Percentiles rank a stretch among this genome's conserved stretches.
Conservation (phyloP, 2,888 invertebrate species). For the Cremastinae sp. region DNA sequence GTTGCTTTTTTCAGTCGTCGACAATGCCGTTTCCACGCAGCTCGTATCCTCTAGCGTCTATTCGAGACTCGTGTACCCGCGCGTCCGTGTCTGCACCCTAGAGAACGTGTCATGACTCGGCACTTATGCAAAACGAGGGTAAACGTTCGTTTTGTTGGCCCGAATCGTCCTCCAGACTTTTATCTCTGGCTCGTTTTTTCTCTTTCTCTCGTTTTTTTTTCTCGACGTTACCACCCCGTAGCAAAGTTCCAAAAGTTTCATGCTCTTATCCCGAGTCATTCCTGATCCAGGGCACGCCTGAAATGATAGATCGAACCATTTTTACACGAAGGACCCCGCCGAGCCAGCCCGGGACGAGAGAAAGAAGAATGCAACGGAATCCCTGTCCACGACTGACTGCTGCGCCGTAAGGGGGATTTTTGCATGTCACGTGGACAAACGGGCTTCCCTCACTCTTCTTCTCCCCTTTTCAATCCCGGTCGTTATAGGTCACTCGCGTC, state of each 20-base stretch:
- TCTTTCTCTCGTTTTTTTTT: slow-evolving; percentile 5
- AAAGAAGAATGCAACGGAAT: slow-evolving; percentile 32
- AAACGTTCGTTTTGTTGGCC: slow-evolving; percentile 78
- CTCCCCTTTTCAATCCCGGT: slow-evolving; percentile 70
- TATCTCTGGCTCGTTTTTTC: slow-evolving; percentile 6
- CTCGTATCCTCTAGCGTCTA: not conserved
- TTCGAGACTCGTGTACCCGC: no score
- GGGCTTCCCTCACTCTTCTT: slow-evolving; percentile 64
- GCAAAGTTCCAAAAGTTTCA: slow-evolving; percentile 17
- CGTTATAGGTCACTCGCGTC: slow-evolving; percentile 72
- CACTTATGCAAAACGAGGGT: slow-evolving; percentile 77
- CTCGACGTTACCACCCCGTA: slow-evolving; percentile 25
- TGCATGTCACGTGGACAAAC: slow-evolving; percentile 80
- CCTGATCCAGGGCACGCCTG: slow-evolving; percentile 67
- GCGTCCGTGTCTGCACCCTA: not conserved
- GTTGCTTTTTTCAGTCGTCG: slow-evolving; percentile 8
- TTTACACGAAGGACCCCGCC: slow-evolving; percentile 27
- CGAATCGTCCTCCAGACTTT: slow-evolving; percentile 56
- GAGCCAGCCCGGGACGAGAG: slow-evolving; percentile 21
- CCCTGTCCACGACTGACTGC: slow-evolving; percentile 30
- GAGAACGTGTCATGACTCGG: slow-evolving; percentile 70
- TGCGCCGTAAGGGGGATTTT: slow-evolving; percentile 74
- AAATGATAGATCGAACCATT: slow-evolving; percentile 50
- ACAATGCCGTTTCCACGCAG: slow-evolving; percentile 40
- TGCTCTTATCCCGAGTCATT: slow-evolving; percentile 39